phyloP scores from a whole-genome alignment of 2,888 invertebrate genomes.

The Galerucella calmariensis region DNA sequence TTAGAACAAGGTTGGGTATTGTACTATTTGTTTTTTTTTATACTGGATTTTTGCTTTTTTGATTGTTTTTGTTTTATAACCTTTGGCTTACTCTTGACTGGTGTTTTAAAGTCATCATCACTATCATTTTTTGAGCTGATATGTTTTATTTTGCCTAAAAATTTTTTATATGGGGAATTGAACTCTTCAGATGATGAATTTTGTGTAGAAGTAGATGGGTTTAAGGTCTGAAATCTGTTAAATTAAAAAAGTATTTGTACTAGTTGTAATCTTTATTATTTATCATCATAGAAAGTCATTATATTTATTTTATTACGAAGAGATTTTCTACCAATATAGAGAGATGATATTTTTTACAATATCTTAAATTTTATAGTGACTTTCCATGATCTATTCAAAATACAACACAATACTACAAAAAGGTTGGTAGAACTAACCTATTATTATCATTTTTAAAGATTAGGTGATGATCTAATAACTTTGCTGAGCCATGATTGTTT shows the following conservation, averaged over 20 bases:
- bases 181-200: constrained; percentile 34
- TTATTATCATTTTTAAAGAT: constrained; percentile 46
- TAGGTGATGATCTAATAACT: constrained; percentile 46
- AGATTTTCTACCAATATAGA: too few relatives aligned
- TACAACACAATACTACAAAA: constrained; percentile 28
- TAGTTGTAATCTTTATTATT: not conserved
- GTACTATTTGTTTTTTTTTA: constrained; percentile 32
- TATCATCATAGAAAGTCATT: constrained; percentile 8
- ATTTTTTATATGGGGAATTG: constrained; percentile 54
- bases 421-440: constrained; percentile 50
- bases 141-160: constrained; percentile 47
- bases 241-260: constrained; percentile 3
- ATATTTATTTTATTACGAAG: constrained; percentile 1
- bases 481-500: constrained; percentile 50
- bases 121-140: constrained; percentile 49
- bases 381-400: constrained; percentile 4
- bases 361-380: not conserved
- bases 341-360: not conserved
- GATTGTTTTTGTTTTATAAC: constrained; percentile 41
- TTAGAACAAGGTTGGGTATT: constrained; percentile 60
- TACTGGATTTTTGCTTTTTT: constrained; percentile 40
- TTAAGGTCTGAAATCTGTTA: constrained; percentile 22
- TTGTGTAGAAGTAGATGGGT: constrained; percentile 8
- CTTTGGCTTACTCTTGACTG: constrained; percentile 46
- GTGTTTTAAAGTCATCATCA: constrained; percentile 57